Conservation (phyloP, 1,140 invertebrate species). For the Pteromalus puparum region DNA sequence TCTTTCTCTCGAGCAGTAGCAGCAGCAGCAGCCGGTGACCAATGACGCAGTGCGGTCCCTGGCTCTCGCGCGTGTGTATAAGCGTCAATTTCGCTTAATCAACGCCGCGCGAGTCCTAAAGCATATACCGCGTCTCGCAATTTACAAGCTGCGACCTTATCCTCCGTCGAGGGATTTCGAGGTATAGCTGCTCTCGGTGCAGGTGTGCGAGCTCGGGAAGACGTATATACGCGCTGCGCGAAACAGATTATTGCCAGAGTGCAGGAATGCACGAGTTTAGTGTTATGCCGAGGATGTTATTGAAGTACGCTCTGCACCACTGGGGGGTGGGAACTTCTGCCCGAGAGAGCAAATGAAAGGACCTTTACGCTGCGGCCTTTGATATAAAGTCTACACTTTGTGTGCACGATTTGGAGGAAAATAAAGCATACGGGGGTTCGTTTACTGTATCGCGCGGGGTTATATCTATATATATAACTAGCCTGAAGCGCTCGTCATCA, state of each 20-base stretch:
- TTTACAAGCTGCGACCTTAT: background rate
- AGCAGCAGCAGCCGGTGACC: background rate
- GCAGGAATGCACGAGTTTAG: conserved; percentile 29
- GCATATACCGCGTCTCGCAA: background rate
- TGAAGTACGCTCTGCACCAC: background rate
- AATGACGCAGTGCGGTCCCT: background rate
- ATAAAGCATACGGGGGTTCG: too few species aligned
- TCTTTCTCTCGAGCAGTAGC: background rate
- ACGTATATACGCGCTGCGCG: background rate
- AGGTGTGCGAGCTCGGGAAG: background rate
- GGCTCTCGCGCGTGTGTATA: too few species aligned
- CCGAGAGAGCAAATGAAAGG: background rate
- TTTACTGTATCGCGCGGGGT: too few species aligned
- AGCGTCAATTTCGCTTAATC: conserved; percentile 40
- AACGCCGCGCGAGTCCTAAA: background rate
- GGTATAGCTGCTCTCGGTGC: too few species aligned
- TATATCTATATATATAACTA: background rate
- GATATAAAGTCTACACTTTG: too few species aligned
- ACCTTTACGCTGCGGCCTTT: background rate
- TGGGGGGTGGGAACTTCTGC: too few species aligned
- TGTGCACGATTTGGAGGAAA: too few species aligned
- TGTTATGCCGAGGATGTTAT: background rate
- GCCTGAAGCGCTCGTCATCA: too few species aligned
- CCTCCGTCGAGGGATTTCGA: background rate
- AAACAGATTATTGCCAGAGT: conserved; percentile 29